phyloP scores from a whole-genome alignment of 2,113 vertebrate species.

The Ellobius talpinus region DNA sequence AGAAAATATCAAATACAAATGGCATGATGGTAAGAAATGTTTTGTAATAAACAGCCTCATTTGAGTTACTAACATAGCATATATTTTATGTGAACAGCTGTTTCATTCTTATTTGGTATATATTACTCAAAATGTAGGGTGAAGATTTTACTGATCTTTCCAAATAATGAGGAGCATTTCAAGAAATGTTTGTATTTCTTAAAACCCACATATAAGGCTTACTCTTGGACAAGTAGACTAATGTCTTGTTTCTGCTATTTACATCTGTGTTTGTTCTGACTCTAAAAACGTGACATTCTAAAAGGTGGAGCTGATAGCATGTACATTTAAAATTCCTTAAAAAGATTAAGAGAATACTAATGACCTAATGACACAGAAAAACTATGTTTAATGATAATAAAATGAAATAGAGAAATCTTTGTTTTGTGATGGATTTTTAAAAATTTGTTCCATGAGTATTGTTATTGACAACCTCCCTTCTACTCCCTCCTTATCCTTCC shows the following conservation, averaged over 20 bases:
- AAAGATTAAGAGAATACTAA: not conserved
- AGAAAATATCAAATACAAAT: constrained; percentile 59
- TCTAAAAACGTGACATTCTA: not conserved
- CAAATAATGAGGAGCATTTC: not conserved
- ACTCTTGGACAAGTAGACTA: not conserved
- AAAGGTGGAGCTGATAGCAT: not conserved
- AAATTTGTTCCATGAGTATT: not conserved
- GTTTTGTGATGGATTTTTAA: not conserved
- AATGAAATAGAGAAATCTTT: not conserved
- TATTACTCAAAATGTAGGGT: not conserved
- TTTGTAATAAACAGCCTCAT: constrained; percentile 54
- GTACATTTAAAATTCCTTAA: not conserved
- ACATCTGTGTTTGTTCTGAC: not conserved
- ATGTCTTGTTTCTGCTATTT: not conserved
- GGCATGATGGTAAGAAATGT: constrained; percentile 80
- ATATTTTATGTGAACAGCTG: constrained; percentile 50
- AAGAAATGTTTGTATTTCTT: not conserved
- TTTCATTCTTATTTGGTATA: constrained; percentile 3
- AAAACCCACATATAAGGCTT: not conserved
- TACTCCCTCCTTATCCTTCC: not conserved
- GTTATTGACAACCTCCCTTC: not conserved
- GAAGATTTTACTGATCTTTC: constrained; percentile 5
- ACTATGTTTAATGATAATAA: not conserved
- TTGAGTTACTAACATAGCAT: not conserved
- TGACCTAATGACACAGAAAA: not conserved